These are phyloP conservation scores for Drosophila saltans DNA, from an alignment of 1,140 invertebrate species.

Conservation along the genomic window DNA sequence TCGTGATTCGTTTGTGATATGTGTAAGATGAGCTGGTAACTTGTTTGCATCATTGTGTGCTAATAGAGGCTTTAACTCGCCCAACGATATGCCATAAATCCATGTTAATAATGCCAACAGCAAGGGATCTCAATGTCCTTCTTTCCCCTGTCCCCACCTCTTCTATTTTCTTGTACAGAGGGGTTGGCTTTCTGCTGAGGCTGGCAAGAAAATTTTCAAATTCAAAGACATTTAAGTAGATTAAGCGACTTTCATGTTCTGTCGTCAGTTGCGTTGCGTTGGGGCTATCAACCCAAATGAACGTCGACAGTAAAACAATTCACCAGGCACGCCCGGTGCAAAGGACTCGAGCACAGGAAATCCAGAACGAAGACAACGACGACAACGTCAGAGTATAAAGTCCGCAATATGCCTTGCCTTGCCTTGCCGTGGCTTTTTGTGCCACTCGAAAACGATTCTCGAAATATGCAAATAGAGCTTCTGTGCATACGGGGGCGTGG, in stretches of 20 bases:
- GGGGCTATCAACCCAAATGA: constrained; percentile 73
- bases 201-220: constrained; percentile 39
- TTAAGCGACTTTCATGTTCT: constrained; percentile 79
- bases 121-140: not conserved
- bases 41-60: constrained; percentile 71
- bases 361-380: constrained; percentile 4
- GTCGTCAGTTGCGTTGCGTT: constrained; percentile 38
- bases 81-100: constrained; percentile 76
- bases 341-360: constrained; percentile 65
- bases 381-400: constrained; percentile 50
- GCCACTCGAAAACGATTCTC: constrained; percentile 42
- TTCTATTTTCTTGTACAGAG: constrained; percentile 6
- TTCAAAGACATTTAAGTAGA: constrained; percentile 81
- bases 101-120: constrained; percentile 69
- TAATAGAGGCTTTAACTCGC: constrained; percentile 71
- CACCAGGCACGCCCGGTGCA: constrained; percentile 72
- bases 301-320: constrained; percentile 80
- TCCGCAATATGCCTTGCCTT: constrained; percentile 67
- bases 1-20: constrained; percentile 42
- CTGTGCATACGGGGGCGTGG: constrained; percentile 58
- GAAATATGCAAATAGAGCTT: constrained; percentile 71
- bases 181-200: constrained; percentile 31
- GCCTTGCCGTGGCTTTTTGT: constrained; percentile 7
- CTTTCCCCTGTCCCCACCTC: not conserved
- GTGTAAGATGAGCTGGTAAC: constrained; percentile 25